A percentile compares a stretch with the other conserved stretches of the same genome.
These are phyloP conservation scores for Adelphocoris suturalis DNA, from an alignment of 2,888 invertebrate species.

Conservation along the genomic window DNA sequence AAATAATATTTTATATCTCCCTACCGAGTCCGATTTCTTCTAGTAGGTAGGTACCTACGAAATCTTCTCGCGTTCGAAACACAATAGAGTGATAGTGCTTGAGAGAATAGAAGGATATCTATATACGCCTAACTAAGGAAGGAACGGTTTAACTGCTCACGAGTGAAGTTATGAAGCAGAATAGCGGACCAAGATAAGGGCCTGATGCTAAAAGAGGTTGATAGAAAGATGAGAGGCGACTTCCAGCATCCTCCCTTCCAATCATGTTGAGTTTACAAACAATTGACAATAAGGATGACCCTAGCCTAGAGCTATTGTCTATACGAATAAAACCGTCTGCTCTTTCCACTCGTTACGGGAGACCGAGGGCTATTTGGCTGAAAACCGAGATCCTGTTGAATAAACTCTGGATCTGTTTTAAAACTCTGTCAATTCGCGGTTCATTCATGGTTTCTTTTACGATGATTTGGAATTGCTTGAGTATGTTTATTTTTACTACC, in stretches of 20 bases:
- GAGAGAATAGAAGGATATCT: conserved; percentile 11
- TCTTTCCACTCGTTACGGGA: background rate
- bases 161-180: conserved; percentile 47
- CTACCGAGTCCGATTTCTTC: too few relatives aligned
- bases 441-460: too few relatives aligned
- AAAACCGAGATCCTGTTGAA: too few relatives aligned
- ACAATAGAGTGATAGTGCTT: background rate
- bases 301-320: conserved; percentile 56
- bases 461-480: too few relatives aligned
- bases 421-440: too few relatives aligned
- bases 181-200: conserved; percentile 45
- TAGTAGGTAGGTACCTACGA: background rate
- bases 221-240: conserved; percentile 68
- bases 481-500: too few relatives aligned
- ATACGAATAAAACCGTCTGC: conserved; percentile 49
- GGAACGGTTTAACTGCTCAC: conserved; percentile 39
- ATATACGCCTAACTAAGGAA: conserved; percentile 48
- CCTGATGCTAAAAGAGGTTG: conserved; percentile 65
- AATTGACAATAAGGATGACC: conserved; percentile 61
- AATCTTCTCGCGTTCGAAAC: background rate
- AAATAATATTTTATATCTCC: too few relatives aligned
- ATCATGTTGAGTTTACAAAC: conserved; percentile 70
- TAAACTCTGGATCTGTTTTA: too few relatives aligned
- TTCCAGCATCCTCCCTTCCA: conserved; percentile 61
- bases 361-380: background rate